phyloP scores from a whole-genome alignment of 2,888 invertebrate species.

The Chymomyza fuscimana region DNA sequence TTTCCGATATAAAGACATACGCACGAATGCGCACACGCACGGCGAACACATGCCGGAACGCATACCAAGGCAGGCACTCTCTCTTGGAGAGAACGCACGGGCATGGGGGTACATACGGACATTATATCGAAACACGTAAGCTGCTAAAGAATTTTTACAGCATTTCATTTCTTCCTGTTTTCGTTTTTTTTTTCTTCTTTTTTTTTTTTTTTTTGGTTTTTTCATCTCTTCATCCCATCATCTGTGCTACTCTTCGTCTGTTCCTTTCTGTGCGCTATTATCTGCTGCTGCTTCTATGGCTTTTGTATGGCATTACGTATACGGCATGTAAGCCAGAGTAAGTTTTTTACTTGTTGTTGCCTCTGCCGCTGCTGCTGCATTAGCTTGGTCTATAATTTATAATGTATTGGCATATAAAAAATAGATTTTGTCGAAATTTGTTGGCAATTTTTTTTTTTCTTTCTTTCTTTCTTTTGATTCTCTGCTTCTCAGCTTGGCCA shows the following conservation, averaged over 20 bases:
- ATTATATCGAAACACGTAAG: constrained; percentile 48
- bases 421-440: constrained; percentile 18
- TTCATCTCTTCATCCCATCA: background rate
- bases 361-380: constrained; percentile 21
- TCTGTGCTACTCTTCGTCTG: background rate
- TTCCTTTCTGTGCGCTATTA: background rate
- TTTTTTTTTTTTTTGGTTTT: background rate
- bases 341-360: background rate
- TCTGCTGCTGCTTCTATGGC: background rate
- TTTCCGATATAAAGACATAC: constrained; percentile 70
- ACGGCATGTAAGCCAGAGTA: constrained; percentile 47
- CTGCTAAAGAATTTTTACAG: constrained; percentile 61
- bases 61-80: constrained; percentile 3
- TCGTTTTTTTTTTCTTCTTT: background rate
- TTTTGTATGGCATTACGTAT: constrained; percentile 58
- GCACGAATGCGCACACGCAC: constrained; percentile 55
- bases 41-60: background rate
- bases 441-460: background rate
- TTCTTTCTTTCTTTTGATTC: background rate
- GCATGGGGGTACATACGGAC: constrained; percentile 8
- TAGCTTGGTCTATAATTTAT: constrained; percentile 63
- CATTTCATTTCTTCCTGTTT: constrained; percentile 60
- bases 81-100: no score
- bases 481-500: background rate
- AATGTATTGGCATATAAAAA: constrained; percentile 56